Percentiles rank a stretch among this genome's conserved stretches.
Evolutionary conservation across 2,888 invertebrate species (phyloP).

Genomic region (Nysson spinosus): DNA sequence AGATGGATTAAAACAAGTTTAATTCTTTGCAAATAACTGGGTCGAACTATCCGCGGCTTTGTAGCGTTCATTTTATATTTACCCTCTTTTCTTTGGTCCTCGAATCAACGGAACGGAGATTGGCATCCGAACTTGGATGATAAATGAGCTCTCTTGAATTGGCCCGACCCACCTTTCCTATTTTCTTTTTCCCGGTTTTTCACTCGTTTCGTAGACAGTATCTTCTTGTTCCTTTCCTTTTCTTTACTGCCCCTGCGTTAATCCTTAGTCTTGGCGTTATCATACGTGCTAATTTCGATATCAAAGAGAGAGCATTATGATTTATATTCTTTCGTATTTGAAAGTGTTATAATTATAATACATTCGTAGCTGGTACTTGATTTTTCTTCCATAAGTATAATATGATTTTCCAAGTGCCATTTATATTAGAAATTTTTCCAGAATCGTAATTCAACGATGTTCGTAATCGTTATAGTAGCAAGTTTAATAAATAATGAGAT

Average conservation of each 20-base stretch:
- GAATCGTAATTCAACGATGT: too few species aligned
- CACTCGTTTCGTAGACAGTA: conserved; percentile 25
- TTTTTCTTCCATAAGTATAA: too few species aligned
- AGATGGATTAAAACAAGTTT: conserved; percentile 51
- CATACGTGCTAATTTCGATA: conserved; percentile 21
- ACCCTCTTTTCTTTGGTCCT: conserved; percentile 31
- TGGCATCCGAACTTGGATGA: conserved; percentile 55
- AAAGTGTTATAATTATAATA: too few species aligned
- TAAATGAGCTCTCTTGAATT: conserved; percentile 59
- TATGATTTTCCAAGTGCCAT: too few species aligned
- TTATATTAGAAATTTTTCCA: background rate
- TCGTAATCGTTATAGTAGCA: too few species aligned
- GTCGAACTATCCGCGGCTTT: conserved; percentile 32
- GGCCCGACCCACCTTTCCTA: conserved; percentile 44
- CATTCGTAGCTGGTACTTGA: too few species aligned
- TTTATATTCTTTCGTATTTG: background rate
- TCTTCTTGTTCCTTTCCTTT: conserved; percentile 24
- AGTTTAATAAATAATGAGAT: too few species aligned
- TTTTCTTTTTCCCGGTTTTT: conserved; percentile 35
- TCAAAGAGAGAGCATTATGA: background rate
- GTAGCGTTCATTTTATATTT: conserved; percentile 23
- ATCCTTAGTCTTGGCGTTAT: conserved; percentile 37
- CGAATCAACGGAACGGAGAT: conserved; percentile 50
- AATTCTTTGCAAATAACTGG: conserved; percentile 57
- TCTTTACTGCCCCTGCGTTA: conserved; percentile 18